Evolutionary conservation across 2,113 vertebrate genomes (phyloP), one percentile per base, ranked within the genome.

Genomic region (Burhinus oedicnemus): DNA sequence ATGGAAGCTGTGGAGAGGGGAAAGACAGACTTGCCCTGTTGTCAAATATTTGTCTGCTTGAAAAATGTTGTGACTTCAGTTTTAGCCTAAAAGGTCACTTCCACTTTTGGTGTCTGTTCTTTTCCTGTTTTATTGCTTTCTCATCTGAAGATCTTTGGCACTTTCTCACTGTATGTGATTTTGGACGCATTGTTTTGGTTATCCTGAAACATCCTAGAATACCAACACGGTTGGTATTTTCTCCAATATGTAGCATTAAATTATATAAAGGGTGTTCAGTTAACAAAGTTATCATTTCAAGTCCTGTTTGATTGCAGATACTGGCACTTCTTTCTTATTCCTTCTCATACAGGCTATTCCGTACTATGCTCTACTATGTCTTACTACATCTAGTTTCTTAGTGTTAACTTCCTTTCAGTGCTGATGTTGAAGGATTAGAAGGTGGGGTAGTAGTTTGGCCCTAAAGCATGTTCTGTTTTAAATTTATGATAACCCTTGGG

Each of bases 361-460:
- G 19, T 32, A 1, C 42, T 36, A 3, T 5, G 25, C 23, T 32
- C 22, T 29, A 1, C 42, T 36, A 3, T 5, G 26, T 51, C 44
- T 83, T 68, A 34, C 20, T 77, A 3, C 13, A 15, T 51, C 32
- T 40, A 1, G 9, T 83, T 87, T 64, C 38, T 79, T 47, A 29
- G 22, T 22, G 19, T n/a, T 78, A 5, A 15, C 34, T 88, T 92
- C 11, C 15, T 85, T 68, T 88, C 57, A 13, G 45, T 65, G 54
- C 58, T 40, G 5, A 6, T 11, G 23, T 18, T 65, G 49, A 79
- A 85, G 47, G 57, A 42, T 71, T n/a, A 47, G 42, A 54, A 64
- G n/a, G 30, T 69, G 40, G 52, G 70, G 55, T 58, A 60, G 16
- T 65, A 71, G 54, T 42, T 62, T 60, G n/a, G 20, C n/a, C 49